Conservation (phyloP, 2,888 invertebrate genomes). For the Acleris cristana region DNA sequence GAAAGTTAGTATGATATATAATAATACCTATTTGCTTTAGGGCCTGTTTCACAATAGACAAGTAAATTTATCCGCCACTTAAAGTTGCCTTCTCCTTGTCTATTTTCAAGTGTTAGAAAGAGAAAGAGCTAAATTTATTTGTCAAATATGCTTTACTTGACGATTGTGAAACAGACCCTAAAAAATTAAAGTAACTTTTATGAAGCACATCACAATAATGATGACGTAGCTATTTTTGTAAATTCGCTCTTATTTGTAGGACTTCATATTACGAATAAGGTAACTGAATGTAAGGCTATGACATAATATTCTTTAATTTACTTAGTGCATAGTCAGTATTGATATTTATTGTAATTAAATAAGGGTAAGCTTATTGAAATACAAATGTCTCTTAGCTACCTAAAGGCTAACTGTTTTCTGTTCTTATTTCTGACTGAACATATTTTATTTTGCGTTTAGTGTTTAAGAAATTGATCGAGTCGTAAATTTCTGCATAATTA, state of each 20-base stretch:
- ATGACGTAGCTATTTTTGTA: slow-evolving; percentile 11
- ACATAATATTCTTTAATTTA: slow-evolving; percentile 34
- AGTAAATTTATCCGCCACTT: too few relatives aligned
- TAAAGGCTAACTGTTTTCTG: slow-evolving; percentile 6
- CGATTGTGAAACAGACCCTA: too few relatives aligned
- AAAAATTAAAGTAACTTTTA: slow-evolving; percentile 9
- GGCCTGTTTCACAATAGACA: too few relatives aligned
- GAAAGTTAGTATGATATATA: neutral
- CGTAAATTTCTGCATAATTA: slow-evolving; percentile 49
- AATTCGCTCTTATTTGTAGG: slow-evolving; percentile 29
- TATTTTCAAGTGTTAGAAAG: too few relatives aligned
- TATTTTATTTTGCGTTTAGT: slow-evolving; percentile 42
- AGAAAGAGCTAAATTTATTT: too few relatives aligned
- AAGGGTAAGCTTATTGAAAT: slow-evolving; percentile 28
- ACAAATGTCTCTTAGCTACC: slow-evolving; percentile 15
- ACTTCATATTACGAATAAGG: slow-evolving; percentile 18
- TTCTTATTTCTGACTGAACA: slow-evolving; percentile 57
- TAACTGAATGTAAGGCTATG: slow-evolving; percentile 31
- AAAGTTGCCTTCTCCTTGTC: too few relatives aligned
- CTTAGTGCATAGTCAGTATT: slow-evolving; percentile 48
- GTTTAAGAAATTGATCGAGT: slow-evolving; percentile 38
- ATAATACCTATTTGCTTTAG: slow-evolving; percentile 4
- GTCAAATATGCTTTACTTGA: too few relatives aligned
- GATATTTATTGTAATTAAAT: slow-evolving; percentile 49
- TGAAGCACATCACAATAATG: slow-evolving; percentile 24